Evolutionary conservation across 2,113 vertebrate genomes (phyloP).

Genomic region (Anarrhichthys ocellatus): DNA sequence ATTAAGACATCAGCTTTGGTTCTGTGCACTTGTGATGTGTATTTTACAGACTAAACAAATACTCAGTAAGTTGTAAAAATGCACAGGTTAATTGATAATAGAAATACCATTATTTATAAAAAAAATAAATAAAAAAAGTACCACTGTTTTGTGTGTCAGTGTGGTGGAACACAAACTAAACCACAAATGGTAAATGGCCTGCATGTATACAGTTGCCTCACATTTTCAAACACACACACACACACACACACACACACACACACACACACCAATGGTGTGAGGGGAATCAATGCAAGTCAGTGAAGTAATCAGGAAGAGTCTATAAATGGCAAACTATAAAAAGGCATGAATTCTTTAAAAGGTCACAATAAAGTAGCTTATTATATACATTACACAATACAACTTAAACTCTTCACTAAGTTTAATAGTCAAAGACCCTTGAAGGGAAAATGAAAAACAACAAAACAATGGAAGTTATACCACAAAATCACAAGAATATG

Average conservation of each 20-base stretch:
- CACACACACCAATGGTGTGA: neutral
- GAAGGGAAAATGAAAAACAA: slow-evolving; percentile 8
- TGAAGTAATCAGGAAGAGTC: neutral
- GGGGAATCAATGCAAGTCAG: neutral
- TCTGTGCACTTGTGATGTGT: neutral
- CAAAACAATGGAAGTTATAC: neutral
- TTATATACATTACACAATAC: neutral
- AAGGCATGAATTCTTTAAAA: neutral
- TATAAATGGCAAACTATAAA: neutral
- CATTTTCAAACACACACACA: neutral
- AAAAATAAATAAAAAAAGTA: neutral
- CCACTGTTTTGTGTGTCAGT: neutral
- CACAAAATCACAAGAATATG: slow-evolving; percentile 16
- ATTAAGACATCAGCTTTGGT: neutral
- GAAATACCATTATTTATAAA: neutral
- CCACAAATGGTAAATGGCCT: neutral
- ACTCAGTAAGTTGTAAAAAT: neutral
- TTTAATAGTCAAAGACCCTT: neutral
- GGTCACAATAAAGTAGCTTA: neutral
- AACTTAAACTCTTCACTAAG: neutral
- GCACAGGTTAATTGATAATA: neutral
- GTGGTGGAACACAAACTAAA: neutral
- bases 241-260: neutral
- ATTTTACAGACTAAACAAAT: neutral
- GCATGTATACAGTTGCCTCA: neutral